phyloP scores from a whole-genome alignment of 2,797 vertebrate species.

The Danionella dracula region DNA sequence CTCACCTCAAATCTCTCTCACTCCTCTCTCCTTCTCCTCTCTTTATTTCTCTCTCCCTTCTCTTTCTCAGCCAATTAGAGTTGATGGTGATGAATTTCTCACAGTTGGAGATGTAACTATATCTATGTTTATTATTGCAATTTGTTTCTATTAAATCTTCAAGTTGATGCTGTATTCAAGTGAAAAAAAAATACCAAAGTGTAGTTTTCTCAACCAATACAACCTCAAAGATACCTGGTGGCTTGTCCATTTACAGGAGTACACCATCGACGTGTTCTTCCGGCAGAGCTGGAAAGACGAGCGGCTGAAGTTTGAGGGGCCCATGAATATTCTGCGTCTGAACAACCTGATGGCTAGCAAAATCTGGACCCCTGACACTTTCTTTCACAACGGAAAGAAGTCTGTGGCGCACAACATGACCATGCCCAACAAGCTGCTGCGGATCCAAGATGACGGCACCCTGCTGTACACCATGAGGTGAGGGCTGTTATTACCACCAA shows the following conservation, averaged over 20 bases:
- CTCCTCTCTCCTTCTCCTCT: too few species aligned
- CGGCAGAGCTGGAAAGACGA: conserved; percentile 97
- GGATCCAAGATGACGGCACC: conserved; percentile 94
- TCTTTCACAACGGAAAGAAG: conserved; percentile 98
- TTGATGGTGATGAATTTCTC: too few species aligned
- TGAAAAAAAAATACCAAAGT: too few species aligned
- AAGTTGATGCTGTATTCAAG: too few species aligned
- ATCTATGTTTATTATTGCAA: too few species aligned
- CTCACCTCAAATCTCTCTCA: too few species aligned
- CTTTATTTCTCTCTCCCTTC: too few species aligned
- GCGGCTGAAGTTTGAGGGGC: conserved; percentile 90
- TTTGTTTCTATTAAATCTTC: too few species aligned
- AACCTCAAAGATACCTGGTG: too few species aligned
- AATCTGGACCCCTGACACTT: conserved; percentile 98
- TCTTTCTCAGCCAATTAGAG: too few species aligned
- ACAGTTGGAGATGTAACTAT: too few species aligned
- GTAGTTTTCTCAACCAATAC: too few species aligned
- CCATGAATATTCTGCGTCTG: conserved; percentile 93
- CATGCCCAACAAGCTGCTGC: conserved; percentile 94
- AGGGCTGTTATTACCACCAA: not conserved
- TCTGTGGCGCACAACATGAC: conserved; percentile 99
- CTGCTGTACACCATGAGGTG: conserved; percentile 79
- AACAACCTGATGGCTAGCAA: conserved; percentile 99
- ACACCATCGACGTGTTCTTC: conserved; percentile 98
- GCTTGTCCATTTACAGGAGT: conserved; percentile 87